Base-by-base conservation (phyloP, 1,140 invertebrate species). In the Oryctes rhinoceros region DNA sequence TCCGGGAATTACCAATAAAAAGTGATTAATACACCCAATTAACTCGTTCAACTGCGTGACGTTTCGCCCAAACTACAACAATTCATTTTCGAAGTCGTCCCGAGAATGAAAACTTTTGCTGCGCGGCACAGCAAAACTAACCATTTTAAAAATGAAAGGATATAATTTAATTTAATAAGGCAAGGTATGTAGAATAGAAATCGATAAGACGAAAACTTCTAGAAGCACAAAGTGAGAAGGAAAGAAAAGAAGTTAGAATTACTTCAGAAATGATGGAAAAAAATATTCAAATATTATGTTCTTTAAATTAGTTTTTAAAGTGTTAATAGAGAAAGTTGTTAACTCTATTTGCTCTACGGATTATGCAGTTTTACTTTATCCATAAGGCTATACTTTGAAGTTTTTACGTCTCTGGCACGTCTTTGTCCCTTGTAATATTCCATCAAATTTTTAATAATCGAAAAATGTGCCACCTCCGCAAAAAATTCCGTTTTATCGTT, bases 21-120 rank as follows among this genome's bases (percentile, higher is more conserved):
- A 84, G 82, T 84, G 83, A 84, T 84, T 84, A 84, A 84, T 84
- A 83, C 80, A 81, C 80, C 81, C 81, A 84, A 84, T 84, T 84
- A 84, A 84, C 82, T 82, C 82, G 76, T 81, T 81, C 80, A 83
- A 84, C 82, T 80, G 80, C 59, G 79, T 78, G 81, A 82, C 81
- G 80, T 80, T 78, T 80, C 81, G 59, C 81, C 75, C 82, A 81
- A 84, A 81, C 82, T 84, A 81, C 81, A 81, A 82, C 83, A 84
- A 82, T 84, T 84, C 82, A 83, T 84, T 82, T 79, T 79, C 67
- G 74, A 81, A 44, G 39, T 44, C 39, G 49, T 53, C 80, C 81
- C 81, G 78, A 82, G 80, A 83, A 83, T 79, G 81, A 81, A 84
- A 84, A 83, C 80, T 84, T 84, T 83, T 81, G 80, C 80, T 75